Base-by-base conservation (phyloP, 2,797 vertebrate genomes). In the Avahi laniger region DNA sequence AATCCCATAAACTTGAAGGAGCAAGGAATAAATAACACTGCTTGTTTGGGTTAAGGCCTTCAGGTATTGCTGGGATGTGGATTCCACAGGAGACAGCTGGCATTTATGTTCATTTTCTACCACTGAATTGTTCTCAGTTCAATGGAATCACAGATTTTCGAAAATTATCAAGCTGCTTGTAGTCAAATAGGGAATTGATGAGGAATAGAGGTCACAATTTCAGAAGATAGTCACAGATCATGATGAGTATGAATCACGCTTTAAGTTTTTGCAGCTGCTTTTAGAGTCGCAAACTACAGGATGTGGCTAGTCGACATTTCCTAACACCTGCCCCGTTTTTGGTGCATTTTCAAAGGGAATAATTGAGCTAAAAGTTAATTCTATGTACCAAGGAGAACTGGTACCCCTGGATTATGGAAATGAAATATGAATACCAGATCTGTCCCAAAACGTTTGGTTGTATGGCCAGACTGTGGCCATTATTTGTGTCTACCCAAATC, bases 211-310 rank as follows among this genome's bases (percentile, higher is more conserved):
- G 75, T 93, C 80, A 87, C 41, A 26, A 1, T 94, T 72, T 89
- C 52, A 83, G 69, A 80, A 91, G 79, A n/a, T n/a, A 76, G 65
- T 93, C n/a, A 6, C 35, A 72, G 80, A 87, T 72, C 12, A 1
- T 54, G 54, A 28, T 93, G 90, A 84, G 52, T 33, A 46, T 90
- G 95, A 96, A 28, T 98, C 93, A 93, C 17, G 30, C 46, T 83
- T 85, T 59, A 85, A 80, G 46, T 78, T 84, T 92, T 72, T 83
- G 79, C 94, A 94, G 95, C 91, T 97, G 89, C 43, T 48, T 86
- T 83, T 65, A 70, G 78, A 67, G 46, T 87, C 70, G 8, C 30
- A 76, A n/a, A 72, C 63, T 38, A 24, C 18, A 96, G 79, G 86
- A 76, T 94, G 50, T 86, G 50, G 93, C 89, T 95, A 65, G 67